These are phyloP conservation scores for Crypturellus tataupa DNA, from an alignment of 2,797 vertebrate genomes.

Conservation along the genomic window DNA sequence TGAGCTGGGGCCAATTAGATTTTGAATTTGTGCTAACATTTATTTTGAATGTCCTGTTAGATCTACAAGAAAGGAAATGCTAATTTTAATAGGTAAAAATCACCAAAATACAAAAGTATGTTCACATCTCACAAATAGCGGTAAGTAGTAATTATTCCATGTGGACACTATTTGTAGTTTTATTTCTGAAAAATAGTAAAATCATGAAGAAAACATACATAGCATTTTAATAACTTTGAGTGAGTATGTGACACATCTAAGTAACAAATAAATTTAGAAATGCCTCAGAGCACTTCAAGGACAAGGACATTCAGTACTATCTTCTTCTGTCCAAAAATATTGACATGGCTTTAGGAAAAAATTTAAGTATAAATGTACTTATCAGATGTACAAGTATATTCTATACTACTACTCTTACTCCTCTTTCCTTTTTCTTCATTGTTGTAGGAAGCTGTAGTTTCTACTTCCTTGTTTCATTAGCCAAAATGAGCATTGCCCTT, in stretches of 20 bases:
- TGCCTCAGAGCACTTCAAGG: background rate
- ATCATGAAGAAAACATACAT: background rate
- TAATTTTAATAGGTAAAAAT: background rate
- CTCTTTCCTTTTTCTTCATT: background rate
- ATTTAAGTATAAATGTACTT: background rate
- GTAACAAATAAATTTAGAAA: background rate
- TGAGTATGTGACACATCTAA: background rate
- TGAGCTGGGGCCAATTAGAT: background rate
- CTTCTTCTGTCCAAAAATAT: background rate
- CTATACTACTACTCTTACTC: background rate
- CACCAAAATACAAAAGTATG: background rate
- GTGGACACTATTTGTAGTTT: background rate
- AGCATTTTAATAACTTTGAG: background rate
- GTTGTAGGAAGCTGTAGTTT: fast-evolving
- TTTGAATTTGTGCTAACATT: background rate
- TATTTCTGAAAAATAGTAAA: background rate
- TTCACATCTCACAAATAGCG: background rate
- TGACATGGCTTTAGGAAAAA: background rate
- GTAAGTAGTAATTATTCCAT: background rate
- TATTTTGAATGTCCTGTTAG: background rate
- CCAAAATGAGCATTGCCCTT: background rate
- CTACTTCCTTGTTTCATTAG: background rate
- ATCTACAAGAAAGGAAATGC: background rate
- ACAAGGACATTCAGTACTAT: background rate
- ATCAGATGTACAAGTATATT: background rate